These are phyloP conservation scores for Artemisiospiza belli DNA, from an alignment of 2,113 vertebrate genomes.

Conservation along the genomic window DNA sequence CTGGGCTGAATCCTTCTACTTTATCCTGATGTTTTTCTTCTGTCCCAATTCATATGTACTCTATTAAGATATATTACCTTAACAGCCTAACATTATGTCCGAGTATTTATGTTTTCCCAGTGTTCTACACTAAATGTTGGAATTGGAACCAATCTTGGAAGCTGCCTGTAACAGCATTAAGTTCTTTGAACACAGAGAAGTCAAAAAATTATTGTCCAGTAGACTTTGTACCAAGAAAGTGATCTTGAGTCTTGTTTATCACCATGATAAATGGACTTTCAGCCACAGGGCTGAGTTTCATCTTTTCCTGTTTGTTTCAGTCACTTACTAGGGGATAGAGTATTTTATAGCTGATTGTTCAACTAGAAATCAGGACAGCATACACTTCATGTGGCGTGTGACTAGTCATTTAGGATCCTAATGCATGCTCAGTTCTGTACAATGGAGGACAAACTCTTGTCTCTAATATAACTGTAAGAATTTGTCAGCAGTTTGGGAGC, in stretches of 20 bases:
- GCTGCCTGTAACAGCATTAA: not conserved
- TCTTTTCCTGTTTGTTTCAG: not conserved
- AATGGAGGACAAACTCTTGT: not conserved
- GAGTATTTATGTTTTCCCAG: not conserved
- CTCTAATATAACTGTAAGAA: not conserved
- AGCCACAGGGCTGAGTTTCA: not conserved
- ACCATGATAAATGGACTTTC: not conserved
- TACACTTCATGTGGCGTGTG: accelerated
- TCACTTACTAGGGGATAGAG: not conserved
- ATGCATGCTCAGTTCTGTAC: not conserved
- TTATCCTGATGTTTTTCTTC: not conserved
- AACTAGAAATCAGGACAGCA: not conserved
- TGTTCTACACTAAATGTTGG: not conserved
- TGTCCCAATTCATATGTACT: not conserved
- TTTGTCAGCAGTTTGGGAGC: not conserved
- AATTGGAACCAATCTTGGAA: not conserved
- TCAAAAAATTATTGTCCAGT: not conserved
- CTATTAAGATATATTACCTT: not conserved
- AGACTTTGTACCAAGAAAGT: not conserved
- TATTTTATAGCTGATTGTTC: not conserved
- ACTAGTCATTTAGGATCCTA: not conserved
- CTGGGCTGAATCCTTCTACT: not conserved
- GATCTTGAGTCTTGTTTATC: not conserved
- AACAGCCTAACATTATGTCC: not conserved
- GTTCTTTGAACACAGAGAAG: not conserved